Conservation (phyloP, 2,113 vertebrate genomes). For the Genyomyrus donnyi region DNA sequence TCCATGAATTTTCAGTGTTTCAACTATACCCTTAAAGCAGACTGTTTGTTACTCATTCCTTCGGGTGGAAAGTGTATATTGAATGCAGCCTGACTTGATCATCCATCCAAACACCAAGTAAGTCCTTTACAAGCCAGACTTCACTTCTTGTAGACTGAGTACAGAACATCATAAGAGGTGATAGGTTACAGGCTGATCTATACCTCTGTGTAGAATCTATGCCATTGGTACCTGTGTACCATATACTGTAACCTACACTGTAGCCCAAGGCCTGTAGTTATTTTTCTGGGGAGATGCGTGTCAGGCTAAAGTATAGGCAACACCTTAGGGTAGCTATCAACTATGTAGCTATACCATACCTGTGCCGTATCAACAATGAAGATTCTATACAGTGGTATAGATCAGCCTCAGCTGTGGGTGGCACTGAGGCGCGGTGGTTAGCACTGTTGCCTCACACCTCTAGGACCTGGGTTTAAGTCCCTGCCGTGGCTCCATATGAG, state of each 20-base stretch:
- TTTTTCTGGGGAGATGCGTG: background rate
- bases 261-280: background rate
- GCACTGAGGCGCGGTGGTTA: background rate
- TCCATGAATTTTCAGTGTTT: background rate
- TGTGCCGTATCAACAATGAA: too few relatives aligned
- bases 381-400: background rate
- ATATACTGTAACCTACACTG: background rate
- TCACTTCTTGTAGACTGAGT: background rate
- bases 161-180: background rate
- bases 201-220: background rate
- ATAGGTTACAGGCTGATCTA: background rate
- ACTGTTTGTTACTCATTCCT: background rate
- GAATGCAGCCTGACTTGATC: background rate
- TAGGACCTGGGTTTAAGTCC: background rate
- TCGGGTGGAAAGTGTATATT: background rate
- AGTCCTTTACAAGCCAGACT: background rate
- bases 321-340: background rate
- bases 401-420: background rate
- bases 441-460: background rate
- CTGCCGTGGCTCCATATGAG: background rate
- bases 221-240: background rate
- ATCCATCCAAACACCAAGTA: background rate
- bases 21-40: background rate
- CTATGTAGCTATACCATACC: background rate
- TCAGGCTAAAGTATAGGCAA: background rate